Percentiles rank a stretch among this genome's conserved stretches.
phyloP scores from a whole-genome alignment of 2,797 vertebrate genomes.

The Leucoraja ocellata region DNA sequence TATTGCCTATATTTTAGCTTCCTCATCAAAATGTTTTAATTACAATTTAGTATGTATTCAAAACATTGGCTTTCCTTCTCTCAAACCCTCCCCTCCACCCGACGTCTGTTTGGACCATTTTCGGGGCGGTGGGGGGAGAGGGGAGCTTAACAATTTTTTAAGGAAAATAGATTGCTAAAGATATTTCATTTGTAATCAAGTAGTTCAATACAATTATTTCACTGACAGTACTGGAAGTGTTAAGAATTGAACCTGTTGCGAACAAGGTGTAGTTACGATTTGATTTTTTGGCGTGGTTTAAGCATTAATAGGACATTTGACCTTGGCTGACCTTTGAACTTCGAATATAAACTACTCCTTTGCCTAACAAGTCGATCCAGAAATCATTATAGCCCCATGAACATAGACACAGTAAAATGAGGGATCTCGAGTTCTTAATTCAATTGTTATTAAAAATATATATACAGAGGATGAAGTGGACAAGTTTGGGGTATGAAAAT shows the following conservation, averaged over 20 bases:
- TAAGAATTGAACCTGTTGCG: background rate
- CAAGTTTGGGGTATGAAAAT: no score
- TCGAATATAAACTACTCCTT: background rate
- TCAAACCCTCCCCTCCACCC: no score
- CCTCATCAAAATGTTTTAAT: background rate
- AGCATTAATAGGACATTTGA: background rate
- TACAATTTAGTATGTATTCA: no score
- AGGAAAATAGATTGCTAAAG: background rate
- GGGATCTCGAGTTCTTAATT: background rate
- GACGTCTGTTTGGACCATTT: no score
- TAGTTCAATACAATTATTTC: background rate
- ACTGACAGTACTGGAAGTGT: no score
- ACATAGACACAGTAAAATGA: background rate
- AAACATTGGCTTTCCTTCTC: background rate
- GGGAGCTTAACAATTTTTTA: background rate
- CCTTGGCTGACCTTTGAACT: slow-evolving; percentile 37
- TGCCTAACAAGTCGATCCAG: background rate
- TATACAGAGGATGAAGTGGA: background rate
- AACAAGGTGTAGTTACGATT: background rate
- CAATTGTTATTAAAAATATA: background rate
- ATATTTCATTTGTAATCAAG: no score
- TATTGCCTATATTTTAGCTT: background rate
- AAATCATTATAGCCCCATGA: background rate
- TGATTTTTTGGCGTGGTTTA: background rate
- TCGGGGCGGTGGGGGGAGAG: no score